A percentile compares a stretch with the other conserved stretches of the same genome.
Conservation (phyloP, 2,888 invertebrate species). For the Standfussiana lucernea region DNA sequence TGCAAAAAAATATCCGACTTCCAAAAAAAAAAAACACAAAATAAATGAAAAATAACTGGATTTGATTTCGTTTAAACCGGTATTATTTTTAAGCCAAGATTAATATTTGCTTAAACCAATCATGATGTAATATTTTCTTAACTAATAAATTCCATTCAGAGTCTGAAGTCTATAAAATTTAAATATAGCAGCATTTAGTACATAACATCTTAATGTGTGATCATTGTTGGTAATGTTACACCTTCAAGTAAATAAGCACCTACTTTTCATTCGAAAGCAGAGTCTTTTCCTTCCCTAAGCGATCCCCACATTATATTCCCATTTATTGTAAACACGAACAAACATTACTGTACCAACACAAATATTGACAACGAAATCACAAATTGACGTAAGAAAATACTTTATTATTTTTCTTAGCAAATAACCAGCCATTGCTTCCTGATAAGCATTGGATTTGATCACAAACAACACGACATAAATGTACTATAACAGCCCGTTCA, state of each 20-base stretch:
- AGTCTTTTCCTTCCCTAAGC: slow-evolving; percentile 26
- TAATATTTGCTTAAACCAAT: no score
- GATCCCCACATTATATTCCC: slow-evolving; percentile 48
- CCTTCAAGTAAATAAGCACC: not conserved
- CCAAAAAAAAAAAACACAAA: no score
- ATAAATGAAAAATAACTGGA: no score
- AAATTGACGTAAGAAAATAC: slow-evolving; percentile 1
- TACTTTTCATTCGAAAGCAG: slow-evolving; percentile 7
- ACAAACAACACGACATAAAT: slow-evolving; percentile 19
- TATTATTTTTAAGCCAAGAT: no score
- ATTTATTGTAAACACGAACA: slow-evolving; percentile 38
- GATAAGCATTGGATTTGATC: slow-evolving; percentile 4
- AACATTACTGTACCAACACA: not conserved
- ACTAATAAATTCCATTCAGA: no score
- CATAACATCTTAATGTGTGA: not conserved
- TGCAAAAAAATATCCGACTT: no score
- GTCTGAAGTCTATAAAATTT: no score
- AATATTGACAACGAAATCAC: slow-evolving; percentile 17
- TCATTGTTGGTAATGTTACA: not conserved
- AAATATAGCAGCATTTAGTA: no score
- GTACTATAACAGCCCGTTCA: no score
- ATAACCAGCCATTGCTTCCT: slow-evolving; percentile 6
- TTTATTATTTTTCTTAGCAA: slow-evolving; percentile 17
- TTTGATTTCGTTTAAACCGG: no score
- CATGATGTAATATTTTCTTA: no score